These are phyloP conservation scores for Huso huso DNA, from an alignment of 2,797 vertebrate species.

Conservation along the genomic window DNA sequence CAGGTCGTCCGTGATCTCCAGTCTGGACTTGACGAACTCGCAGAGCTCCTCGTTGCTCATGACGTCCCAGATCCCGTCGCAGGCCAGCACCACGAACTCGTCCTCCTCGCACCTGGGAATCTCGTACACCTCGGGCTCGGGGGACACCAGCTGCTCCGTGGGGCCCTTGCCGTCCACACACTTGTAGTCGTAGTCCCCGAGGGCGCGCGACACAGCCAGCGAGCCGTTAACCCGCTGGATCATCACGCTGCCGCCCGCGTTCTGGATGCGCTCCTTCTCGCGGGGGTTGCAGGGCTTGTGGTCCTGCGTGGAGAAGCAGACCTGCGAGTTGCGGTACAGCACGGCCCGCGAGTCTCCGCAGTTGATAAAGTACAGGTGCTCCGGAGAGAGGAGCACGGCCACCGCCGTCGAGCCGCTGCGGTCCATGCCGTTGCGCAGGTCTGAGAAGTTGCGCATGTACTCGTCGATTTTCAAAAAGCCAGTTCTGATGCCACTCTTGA, in stretches of 20 bases:
- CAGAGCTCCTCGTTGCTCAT: constrained; percentile 99
- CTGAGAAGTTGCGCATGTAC: constrained; percentile 96
- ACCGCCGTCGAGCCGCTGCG: constrained; percentile 98
- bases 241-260: constrained; percentile 97
- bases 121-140: constrained; percentile 90
- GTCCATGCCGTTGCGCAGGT: constrained; percentile 95
- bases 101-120: constrained; percentile 84
- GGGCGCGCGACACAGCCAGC: constrained; percentile 88
- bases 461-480: constrained; percentile 97
- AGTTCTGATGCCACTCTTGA: constrained; percentile 86
- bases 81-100: constrained; percentile 92
- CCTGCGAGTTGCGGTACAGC: constrained; percentile 79
- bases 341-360: constrained; percentile 94
- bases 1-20: constrained; percentile 88
- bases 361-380: constrained; percentile 93
- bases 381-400: constrained; percentile 84
- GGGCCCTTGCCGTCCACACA: constrained; percentile 95
- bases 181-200: constrained; percentile 98
- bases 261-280: constrained; percentile 95
- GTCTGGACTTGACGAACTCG: constrained; percentile 88
- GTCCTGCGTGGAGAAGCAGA: constrained; percentile 95
- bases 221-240: constrained; percentile 97
- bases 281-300: constrained; percentile 95
- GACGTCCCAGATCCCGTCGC: constrained; percentile 98
- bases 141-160: constrained; percentile 96